Evolutionary conservation across 53 echinoderm and acorn worm species (phyloP), one percentile per base, ranked within the genome.

Genomic region (Holothuria scabra): DNA sequence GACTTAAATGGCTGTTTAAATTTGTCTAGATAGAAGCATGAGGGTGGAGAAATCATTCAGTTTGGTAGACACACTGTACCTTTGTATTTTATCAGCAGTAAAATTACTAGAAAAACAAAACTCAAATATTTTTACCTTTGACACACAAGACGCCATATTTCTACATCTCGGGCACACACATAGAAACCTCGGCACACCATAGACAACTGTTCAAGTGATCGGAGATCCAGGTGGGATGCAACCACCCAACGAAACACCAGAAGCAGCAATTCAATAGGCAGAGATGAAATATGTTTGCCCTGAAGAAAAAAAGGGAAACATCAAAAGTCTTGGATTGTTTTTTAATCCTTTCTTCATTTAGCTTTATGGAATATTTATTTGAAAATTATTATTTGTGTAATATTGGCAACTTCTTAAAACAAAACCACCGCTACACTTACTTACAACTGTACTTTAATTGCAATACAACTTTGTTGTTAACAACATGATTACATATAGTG

Each of bases 221-320:
- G 61, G 28, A 94, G 85, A 78, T 94, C 94, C 34, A 94, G 83
- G 66, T 94, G 85, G 28, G 86, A 79, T 49, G 92, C 88, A 34
- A 99, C 99, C 5, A 97, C 99, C 94, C 94, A 99, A 34, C 94
- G 92, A 11, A 99, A 89, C 66, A 94, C 87, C 85, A 86, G 88
- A 5, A 93, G 79, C 8, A 99, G 89, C 30, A 99, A 52, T 89
- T 99, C 99, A 29, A 94, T 33, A 0, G 94, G 93, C 32, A 94
- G 88, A 8, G 83, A 72, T 28, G 99, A 99, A 83, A 99, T 89
- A 60, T 99, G 99, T 6, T 91, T 91, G 18, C 83, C 87, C 99
- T 99, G 85, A 21, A 28, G 20, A 67, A 52, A 38, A 78, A 18
- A 83, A 46, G 11, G 46, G 31, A 35, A 70, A 19, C 41, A 65